Percentiles rank a stretch among this genome's conserved stretches.
These are phyloP conservation scores for Chaetorhynchus papuensis DNA, from an alignment of 2,113 vertebrate genomes.

Conservation along the genomic window DNA sequence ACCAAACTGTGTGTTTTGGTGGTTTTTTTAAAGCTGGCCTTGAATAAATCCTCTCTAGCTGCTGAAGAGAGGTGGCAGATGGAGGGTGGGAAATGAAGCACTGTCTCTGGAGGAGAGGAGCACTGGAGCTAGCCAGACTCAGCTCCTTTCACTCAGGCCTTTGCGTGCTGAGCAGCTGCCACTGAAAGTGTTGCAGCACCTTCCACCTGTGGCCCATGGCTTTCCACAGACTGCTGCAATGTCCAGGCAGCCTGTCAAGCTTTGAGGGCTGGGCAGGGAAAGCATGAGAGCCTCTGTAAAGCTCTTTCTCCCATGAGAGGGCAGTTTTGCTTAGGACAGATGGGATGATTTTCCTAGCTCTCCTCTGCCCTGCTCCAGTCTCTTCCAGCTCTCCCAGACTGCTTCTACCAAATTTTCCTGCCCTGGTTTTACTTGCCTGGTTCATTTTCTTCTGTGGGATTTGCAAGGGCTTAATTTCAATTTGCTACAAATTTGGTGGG, in stretches of 20 bases:
- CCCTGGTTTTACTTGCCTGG: neutral
- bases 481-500: neutral
- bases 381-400: neutral
- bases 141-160: neutral
- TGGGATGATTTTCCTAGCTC: neutral
- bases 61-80: neutral
- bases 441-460: neutral
- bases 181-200: neutral
- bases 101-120: neutral
- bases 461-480: neutral
- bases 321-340: neutral
- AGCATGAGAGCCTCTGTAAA: neutral
- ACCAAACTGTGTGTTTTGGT: neutral
- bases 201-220: neutral
- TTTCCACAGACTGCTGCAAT: neutral
- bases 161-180: rapidly evolving
- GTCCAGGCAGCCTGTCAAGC: neutral
- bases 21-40: neutral
- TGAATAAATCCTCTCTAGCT: neutral
- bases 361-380: neutral
- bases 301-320: neutral
- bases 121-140: neutral
- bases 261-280: neutral
- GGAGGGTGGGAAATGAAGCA: neutral
- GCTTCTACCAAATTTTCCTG: neutral